Percentiles rank a stretch among this genome's conserved stretches.
Conservation (phyloP, 2,113 vertebrate species). For the Chelonoidis abingdonii region DNA sequence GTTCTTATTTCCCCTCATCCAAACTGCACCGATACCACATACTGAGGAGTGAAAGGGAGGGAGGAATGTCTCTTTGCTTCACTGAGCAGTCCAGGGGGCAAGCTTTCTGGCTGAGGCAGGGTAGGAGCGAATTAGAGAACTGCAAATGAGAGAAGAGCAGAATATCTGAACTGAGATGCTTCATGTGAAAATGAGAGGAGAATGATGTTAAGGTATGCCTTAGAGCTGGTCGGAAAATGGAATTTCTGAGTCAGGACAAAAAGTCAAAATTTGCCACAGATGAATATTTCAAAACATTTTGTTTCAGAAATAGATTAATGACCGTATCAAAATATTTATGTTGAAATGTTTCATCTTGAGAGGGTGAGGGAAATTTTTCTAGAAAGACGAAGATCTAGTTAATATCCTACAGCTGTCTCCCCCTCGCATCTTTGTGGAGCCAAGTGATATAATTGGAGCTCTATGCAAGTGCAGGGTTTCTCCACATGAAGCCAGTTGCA, state of each 20-base stretch:
- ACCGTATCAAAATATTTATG: not conserved
- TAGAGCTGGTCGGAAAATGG: not conserved
- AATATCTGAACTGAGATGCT: not conserved
- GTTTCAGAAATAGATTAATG: not conserved
- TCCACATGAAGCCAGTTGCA: not conserved
- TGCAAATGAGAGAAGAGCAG: not conserved
- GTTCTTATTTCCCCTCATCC: not conserved
- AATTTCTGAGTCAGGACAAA: not conserved
- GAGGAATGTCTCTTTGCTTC: not conserved
- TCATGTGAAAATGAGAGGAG: not conserved
- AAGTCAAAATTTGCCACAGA: not conserved
- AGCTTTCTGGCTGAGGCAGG: not conserved
- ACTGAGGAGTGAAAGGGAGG: not conserved
- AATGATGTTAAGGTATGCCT: not conserved
- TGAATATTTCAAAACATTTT: not conserved
- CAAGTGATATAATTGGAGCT: not conserved
- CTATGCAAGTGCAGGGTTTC: fast-evolving
- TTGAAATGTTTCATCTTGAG: not conserved
- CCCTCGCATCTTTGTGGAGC: not conserved
- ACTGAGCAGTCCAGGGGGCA: not conserved
- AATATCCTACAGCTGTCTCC: not conserved
- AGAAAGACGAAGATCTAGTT: not conserved
- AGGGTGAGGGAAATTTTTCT: not conserved
- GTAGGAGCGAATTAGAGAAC: not conserved
- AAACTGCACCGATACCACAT: not conserved